Base-by-base conservation (phyloP, 2,888 invertebrate genomes). In the Phytoseiulus persimilis region DNA sequence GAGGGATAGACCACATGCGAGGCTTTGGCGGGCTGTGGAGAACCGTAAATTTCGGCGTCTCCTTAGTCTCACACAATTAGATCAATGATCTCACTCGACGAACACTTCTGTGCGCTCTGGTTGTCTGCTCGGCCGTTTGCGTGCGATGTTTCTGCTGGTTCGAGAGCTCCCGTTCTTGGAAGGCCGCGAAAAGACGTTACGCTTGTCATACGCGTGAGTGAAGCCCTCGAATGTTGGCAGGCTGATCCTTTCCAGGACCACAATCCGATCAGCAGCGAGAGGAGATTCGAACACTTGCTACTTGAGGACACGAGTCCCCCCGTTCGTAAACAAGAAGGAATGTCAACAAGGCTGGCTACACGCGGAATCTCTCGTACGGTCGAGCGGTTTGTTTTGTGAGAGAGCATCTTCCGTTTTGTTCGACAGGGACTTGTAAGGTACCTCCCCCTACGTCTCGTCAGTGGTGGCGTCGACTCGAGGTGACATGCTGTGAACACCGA, bases 1-100 rank as follows among this genome's bases (percentile, higher is more conserved):
- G 65, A 65, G 65, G 65, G 65, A 65, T 65, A 65, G 28, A 65
- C 65, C 65, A 65, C 65, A 65, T 65, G 65, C 65, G 65, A 65
- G 65, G 65, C 65, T 65, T 65, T 65, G 28, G 65, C 65, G 46
- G 46, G 46, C 46, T 11, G 46, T 46, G 14, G 46, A 6, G 65
- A 65, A 65, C 65, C 65, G 65, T 65, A 65, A 65, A 65, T 65
- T 65, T 65, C 65, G 65, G 65, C 65, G 65, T 65, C 65, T 65
- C 65, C 65, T 65, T 65, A 65, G 65, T 65, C 65, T 65, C 65
- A 65, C 65, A 65, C 65, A 65, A 65, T 65, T 65, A 65, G 65
- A 65, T 65, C 65, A 28, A 65, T 65, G 65, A 65, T 65, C 23
- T 65, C 65, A 65, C 65, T 65, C 14, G 18, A 65, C 65, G 65